These are phyloP conservation scores for Bostrychus sinensis DNA, from an alignment of 2,113 vertebrate genomes.

Conservation along the genomic window DNA sequence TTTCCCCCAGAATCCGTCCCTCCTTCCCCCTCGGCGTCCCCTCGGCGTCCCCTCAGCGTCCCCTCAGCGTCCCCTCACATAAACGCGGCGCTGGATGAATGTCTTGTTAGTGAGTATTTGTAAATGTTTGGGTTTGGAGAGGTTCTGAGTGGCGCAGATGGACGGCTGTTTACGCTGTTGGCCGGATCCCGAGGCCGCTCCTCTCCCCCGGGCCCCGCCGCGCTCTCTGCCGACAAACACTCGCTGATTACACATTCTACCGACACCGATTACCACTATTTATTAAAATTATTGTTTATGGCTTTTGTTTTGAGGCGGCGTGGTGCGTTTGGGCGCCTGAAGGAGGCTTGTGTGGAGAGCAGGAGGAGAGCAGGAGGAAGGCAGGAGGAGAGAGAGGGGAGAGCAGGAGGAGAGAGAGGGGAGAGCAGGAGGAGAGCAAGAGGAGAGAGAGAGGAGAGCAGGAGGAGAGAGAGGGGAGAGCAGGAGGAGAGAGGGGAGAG, in stretches of 20 bases:
- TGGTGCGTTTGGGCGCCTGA: slow-evolving; percentile 73
- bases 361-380: background rate
- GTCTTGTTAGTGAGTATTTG: slow-evolving; percentile 62
- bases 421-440: too few relatives aligned
- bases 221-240: slow-evolving; percentile 75
- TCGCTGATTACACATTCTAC: slow-evolving; percentile 82
- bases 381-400: background rate
- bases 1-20: too few relatives aligned
- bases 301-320: slow-evolving; percentile 80
- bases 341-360: slow-evolving; percentile 42
- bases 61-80: background rate
- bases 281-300: slow-evolving; percentile 85
- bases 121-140: slow-evolving; percentile 69
- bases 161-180: slow-evolving; percentile 60
- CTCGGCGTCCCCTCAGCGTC: background rate
- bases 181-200: slow-evolving; percentile 57
- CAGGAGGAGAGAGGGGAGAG: too few relatives aligned
- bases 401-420: too few relatives aligned
- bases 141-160: slow-evolving; percentile 61
- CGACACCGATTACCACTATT: slow-evolving; percentile 78
- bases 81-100: slow-evolving; percentile 25
- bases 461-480: too few relatives aligned
- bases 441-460: too few relatives aligned
- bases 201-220: slow-evolving; percentile 14
- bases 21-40: background rate